These are phyloP conservation scores for Lymantria monacha DNA, from an alignment of 2,888 invertebrate genomes.

Conservation along the genomic window DNA sequence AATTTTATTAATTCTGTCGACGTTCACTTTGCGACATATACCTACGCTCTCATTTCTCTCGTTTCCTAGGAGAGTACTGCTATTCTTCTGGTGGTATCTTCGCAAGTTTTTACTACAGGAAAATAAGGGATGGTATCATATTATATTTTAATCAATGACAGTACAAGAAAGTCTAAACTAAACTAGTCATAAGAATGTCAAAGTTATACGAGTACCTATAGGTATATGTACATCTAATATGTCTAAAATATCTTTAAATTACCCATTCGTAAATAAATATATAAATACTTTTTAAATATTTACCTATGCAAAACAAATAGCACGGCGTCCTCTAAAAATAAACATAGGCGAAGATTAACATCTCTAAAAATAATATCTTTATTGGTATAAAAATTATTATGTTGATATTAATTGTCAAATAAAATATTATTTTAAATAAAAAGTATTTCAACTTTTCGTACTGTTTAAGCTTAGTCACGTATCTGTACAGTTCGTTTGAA, in stretches of 20 bases:
- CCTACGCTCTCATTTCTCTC: no score
- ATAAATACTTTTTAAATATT: background rate
- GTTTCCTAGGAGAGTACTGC: no score
- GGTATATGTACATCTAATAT: no score
- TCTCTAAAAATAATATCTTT: slow-evolving; percentile 73
- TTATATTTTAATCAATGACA: no score
- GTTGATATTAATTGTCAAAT: slow-evolving; percentile 69
- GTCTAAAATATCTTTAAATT: slow-evolving; percentile 6
- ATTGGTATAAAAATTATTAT: slow-evolving; percentile 73
- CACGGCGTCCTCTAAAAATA: slow-evolving; percentile 36
- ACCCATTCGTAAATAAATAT: background rate
- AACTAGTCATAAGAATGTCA: no score
- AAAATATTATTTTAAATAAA: slow-evolving; percentile 72
- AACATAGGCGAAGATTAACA: slow-evolving; percentile 54
- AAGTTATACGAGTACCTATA: no score
- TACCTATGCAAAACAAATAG: slow-evolving; percentile 26
- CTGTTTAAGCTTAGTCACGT: slow-evolving; percentile 71
- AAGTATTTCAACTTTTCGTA: slow-evolving; percentile 56
- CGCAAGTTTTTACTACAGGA: no score
- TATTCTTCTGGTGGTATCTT: no score
- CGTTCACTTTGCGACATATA: no score
- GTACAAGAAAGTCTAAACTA: no score
- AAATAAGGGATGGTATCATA: no score
- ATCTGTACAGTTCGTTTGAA: slow-evolving; percentile 46
- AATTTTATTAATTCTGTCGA: no score